Conservation (phyloP, 2,888 invertebrate genomes). For the Urechis unicinctus region DNA sequence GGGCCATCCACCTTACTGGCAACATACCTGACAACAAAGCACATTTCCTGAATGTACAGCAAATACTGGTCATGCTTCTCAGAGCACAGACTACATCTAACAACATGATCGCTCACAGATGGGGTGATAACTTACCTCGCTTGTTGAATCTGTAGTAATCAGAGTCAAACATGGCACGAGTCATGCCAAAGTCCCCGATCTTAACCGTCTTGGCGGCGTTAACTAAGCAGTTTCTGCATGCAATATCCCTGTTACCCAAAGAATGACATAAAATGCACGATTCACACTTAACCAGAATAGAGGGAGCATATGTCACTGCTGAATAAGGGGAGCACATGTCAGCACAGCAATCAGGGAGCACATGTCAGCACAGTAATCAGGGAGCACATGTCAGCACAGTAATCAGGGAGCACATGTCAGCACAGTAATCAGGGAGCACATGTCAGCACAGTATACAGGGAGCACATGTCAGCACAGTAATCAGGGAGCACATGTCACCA, state of each 20-base stretch:
- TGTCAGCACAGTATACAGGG: no score
- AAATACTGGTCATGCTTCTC: no score
- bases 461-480: no score
- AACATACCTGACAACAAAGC: constrained; percentile 59
- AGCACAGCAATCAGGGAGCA: no score
- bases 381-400: no score
- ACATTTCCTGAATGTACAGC: no score
- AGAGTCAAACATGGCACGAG: constrained; percentile 76
- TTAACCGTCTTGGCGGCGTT: constrained; percentile 67
- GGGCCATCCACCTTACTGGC: constrained; percentile 90
- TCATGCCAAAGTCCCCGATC: constrained; percentile 88
- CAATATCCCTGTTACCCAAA: constrained; percentile 62
- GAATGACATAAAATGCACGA: not conserved
- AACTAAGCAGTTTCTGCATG: constrained; percentile 72
- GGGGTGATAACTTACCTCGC: constrained; percentile 58
- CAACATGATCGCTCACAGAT: not conserved
- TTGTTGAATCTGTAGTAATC: constrained; percentile 85
- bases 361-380: no score
- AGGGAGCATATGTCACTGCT: no score
- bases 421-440: no score
- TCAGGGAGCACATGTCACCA: no score
- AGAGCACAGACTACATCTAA: not conserved
- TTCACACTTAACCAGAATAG: not conserved
- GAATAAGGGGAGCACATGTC: no score
- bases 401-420: no score